Percentiles rank a stretch among this genome's conserved stretches.
These are phyloP conservation scores for Amphipoea oculea DNA, from an alignment of 2,888 invertebrate genomes.

Conservation along the genomic window DNA sequence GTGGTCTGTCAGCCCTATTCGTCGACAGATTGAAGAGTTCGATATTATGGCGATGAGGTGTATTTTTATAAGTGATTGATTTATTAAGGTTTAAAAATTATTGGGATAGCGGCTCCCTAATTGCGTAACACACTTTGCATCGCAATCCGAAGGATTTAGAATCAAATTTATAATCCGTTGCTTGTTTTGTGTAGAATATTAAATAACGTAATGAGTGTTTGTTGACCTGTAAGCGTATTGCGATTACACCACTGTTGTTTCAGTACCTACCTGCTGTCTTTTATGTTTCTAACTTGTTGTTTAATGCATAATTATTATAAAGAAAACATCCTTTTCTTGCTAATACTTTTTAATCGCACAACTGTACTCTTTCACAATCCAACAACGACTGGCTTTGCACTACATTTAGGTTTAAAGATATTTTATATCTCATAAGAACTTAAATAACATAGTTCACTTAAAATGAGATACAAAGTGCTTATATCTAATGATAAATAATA, in stretches of 20 bases:
- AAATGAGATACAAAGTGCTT: too few species aligned
- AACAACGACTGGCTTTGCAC: too few species aligned
- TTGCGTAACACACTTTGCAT: background rate
- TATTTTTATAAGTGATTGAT: constrained; percentile 38
- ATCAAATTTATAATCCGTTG: background rate
- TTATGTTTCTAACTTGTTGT: background rate
- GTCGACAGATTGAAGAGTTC: constrained; percentile 36
- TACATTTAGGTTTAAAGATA: too few species aligned
- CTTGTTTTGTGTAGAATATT: background rate
- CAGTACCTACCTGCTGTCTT: background rate
- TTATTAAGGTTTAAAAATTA: constrained; percentile 1
- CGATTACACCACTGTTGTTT: background rate
- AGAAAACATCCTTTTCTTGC: too few species aligned
- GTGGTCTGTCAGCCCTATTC: constrained; percentile 49
- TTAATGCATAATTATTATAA: too few species aligned
- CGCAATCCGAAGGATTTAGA: background rate
- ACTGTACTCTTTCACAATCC: too few species aligned
- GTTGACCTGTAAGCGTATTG: background rate
- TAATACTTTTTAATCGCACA: too few species aligned
- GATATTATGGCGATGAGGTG: constrained; percentile 2
- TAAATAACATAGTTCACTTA: too few species aligned
- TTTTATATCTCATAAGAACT: too few species aligned
- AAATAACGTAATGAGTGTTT: background rate
- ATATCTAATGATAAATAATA: too few species aligned
- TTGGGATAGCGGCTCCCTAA: background rate